A percentile compares a stretch with the other conserved stretches of the same genome.
These are phyloP conservation scores for Columba guinea DNA, from an alignment of 2,797 vertebrate species.

Conservation along the genomic window DNA sequence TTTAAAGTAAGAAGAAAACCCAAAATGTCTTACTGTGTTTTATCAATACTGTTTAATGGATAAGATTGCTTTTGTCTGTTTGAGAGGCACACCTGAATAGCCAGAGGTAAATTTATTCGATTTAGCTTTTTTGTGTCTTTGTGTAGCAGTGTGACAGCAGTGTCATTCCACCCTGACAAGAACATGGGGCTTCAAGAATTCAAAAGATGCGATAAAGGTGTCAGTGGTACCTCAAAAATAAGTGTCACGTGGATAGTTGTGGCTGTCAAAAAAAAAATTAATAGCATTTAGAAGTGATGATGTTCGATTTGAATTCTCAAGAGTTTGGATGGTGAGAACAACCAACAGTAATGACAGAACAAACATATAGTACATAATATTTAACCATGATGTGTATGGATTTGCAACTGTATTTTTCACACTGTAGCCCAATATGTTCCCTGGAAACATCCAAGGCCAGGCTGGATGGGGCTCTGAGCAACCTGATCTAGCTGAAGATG, in stretches of 20 bases:
- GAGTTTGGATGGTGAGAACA: background rate
- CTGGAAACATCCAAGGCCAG: background rate
- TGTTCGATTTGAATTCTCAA: background rate
- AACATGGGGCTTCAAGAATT: background rate
- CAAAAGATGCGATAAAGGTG: background rate
- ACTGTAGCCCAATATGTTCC: background rate
- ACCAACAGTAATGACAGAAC: background rate
- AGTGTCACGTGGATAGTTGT: background rate
- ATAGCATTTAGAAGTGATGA: fast-evolving
- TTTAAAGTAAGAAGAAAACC: background rate
- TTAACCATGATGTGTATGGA: background rate
- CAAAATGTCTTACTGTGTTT: slow-evolving; percentile 4
- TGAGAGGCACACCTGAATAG: slow-evolving; percentile 14
- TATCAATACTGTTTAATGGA: slow-evolving; percentile 4
- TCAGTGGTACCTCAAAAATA: background rate
- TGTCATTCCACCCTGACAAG: background rate
- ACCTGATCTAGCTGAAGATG: background rate
- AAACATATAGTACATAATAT: background rate
- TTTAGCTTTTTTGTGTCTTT: slow-evolving; percentile 11
- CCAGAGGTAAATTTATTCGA: background rate
- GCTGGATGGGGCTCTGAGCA: background rate
- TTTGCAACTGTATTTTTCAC: background rate
- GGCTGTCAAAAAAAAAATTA: background rate
- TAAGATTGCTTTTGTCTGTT: slow-evolving; percentile 34
- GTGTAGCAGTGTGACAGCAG: background rate